Conservation (phyloP, 1,140 invertebrate species). For the Doryteuthis pealeii region DNA sequence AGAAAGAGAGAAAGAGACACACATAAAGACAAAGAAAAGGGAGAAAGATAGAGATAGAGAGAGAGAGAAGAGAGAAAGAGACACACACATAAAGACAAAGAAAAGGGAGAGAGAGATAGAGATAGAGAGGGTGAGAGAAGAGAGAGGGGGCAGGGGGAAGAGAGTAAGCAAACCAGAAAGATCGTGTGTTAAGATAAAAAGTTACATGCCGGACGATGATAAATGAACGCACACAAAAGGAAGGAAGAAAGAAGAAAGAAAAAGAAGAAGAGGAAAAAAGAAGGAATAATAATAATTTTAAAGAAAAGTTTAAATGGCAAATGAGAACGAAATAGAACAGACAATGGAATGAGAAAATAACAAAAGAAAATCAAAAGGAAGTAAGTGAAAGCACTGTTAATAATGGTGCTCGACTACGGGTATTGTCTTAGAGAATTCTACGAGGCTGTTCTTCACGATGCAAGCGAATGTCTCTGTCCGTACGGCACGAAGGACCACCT, state of each 20-base stretch:
- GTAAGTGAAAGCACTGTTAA: background rate
- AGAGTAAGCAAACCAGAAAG: background rate
- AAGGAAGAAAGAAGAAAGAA: background rate
- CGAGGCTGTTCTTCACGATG: too few species aligned
- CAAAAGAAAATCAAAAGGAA: background rate
- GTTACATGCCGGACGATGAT: background rate
- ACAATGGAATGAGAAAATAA: background rate
- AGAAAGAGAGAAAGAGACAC: background rate
- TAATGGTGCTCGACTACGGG: background rate
- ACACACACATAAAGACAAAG: background rate
- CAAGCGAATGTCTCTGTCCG: too few species aligned
- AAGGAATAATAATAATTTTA: too few species aligned
- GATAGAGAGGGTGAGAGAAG: background rate
- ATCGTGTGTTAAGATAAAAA: background rate
- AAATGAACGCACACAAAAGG: background rate
- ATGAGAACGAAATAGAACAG: background rate
- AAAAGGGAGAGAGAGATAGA: background rate
- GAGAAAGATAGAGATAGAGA: background rate
- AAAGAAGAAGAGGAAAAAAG: background rate
- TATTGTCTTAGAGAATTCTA: background rate
- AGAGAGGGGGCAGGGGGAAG: background rate
- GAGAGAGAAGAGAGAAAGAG: background rate
- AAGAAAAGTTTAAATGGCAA: background rate
- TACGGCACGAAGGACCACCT: too few species aligned
- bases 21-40: background rate